These are phyloP conservation scores for Sceliomorpha sp. DNA, from an alignment of 2,888 invertebrate genomes.

Conservation along the genomic window DNA sequence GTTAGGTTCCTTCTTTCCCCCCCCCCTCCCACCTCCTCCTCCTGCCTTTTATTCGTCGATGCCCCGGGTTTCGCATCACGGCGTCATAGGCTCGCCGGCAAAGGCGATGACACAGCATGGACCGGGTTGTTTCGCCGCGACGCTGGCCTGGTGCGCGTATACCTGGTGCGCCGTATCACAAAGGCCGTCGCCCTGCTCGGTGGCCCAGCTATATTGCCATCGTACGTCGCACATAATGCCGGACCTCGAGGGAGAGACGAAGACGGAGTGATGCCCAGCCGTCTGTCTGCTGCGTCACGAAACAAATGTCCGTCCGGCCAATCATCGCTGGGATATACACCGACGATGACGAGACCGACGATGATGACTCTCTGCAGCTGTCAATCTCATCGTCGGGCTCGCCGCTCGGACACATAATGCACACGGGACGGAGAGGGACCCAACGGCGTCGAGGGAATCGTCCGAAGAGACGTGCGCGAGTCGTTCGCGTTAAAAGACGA, in stretches of 20 bases:
- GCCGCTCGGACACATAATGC: too few species aligned
- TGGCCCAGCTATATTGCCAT: constrained; percentile 53
- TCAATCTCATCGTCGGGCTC: constrained; percentile 66
- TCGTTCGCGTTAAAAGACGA: too few species aligned
- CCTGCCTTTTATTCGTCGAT: constrained; percentile 7
- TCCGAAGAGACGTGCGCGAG: too few species aligned
- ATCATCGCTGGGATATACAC: constrained; percentile 37
- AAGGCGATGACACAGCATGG: constrained; percentile 71
- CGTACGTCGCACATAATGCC: constrained; percentile 53
- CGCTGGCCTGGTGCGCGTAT: neutral
- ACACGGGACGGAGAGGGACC: constrained; percentile 35
- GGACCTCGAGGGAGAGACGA: constrained; percentile 52
- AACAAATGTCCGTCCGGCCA: constrained; percentile 74
- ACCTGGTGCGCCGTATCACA: constrained; percentile 18
- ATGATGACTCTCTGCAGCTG: constrained; percentile 77
- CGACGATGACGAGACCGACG: constrained; percentile 64
- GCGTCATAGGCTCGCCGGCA: constrained; percentile 62
- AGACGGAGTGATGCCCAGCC: constrained; percentile 38
- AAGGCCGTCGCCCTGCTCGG: constrained; percentile 15
- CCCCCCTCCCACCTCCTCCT: constrained; percentile 5
- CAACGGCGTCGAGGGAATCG: constrained; percentile 27
- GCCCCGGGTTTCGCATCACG: constrained; percentile 13
- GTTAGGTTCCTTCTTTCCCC: constrained; percentile 35
- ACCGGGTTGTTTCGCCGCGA: constrained; percentile 18
- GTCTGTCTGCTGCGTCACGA: constrained; percentile 77